Evolutionary conservation across 2,113 vertebrate genomes (phyloP), one percentile per base, ranked within the genome.

Genomic region (Charina bottae): DNA sequence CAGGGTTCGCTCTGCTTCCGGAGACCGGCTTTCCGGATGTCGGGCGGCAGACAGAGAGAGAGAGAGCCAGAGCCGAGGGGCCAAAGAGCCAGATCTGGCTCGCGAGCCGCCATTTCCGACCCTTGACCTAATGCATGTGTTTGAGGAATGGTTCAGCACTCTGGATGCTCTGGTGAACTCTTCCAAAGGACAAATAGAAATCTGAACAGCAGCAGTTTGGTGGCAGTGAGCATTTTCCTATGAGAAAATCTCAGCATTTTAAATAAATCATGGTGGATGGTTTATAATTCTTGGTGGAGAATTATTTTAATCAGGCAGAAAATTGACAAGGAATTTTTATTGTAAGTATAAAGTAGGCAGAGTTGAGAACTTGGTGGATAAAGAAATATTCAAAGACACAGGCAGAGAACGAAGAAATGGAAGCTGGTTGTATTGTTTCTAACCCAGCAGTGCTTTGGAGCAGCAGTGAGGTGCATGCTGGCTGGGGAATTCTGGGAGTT

Each of bases 161-260:
- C 93, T 96, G 95, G 96, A 96, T 96, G 94, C 94, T 96, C 92
- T 87, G 91, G 93, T 92, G 89, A 96, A 95, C 92, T 95, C 96
- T 96, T 96, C 97, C 96, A 96, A 96, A 97, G 95, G 88, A 88
- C 91, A 95, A 96, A 95, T 95, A 94, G 94, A 87, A 93, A 95
- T 93, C 95, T 55, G 72, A 95, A 92, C 93, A 95, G 93, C 90
- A 92, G 84, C 95, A 95, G 94, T 96, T 96, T 94, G 46, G 68
- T 0, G 87, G 93, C 88, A 90, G 95, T 95, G 95, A 96, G 96
- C 93, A 95, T 95, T 94, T 94, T 95, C 96, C 92, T 95, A 88
- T 94, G 94, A 95, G 89, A 68, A 89, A 94, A 93, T 90, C 68
- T 92, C 95, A 96, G 90, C 91, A 84, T 85, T 83, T 60, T 94